Base-by-base conservation (phyloP, 2,797 vertebrate genomes). In the Moxostoma hubbsi region DNA sequence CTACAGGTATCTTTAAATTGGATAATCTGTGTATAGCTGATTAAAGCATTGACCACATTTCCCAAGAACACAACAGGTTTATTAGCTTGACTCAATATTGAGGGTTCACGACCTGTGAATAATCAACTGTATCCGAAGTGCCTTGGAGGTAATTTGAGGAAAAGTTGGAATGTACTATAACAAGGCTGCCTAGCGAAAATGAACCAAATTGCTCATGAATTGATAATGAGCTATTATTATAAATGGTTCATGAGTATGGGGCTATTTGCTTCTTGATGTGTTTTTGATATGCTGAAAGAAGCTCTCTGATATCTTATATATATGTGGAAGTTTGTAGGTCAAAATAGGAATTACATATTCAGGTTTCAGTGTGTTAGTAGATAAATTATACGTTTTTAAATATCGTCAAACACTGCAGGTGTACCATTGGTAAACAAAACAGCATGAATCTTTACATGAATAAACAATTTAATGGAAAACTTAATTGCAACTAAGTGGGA, bases 91-190 rank as follows among this genome's bases (percentile, higher is more conserved):
- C 66, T 62, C 47, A 7, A 2, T 63, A 69, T 58, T 68, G 68
- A 65, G 82, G 16, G 63, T 63, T 73, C 69, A 54, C 61, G 73
- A 82, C 80, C 72, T 71, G 45, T 70, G 57, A 81, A 83, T 82
- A 46, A 79, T 72, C 54, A 43, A 13, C 15, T 54, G 49, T 62
- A 80, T 72, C 46, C 12, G 13, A 64, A 65, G 72, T 66, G 67
- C 51, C 77, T 83, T 43, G n/a, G 36, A 75, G 65, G 57, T 78
- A 65, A 80, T 79, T 47, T 53, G 61, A 73, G 24, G 24, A 16
- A 62, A 68, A 79, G 62, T 53, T 59, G 53, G 75, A 66, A 81
- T 54, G 53, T 46, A 45, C 68, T 79, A 43, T 69, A 51, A 74
- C 62, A 59, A 62, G 71, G 36, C 45, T 73, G 43, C 57, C 59